A percentile compares a stretch with the other conserved stretches of the same genome.
Evolutionary conservation across 2,797 vertebrate genomes (phyloP).

Genomic region (Galaxias olidus): DNA sequence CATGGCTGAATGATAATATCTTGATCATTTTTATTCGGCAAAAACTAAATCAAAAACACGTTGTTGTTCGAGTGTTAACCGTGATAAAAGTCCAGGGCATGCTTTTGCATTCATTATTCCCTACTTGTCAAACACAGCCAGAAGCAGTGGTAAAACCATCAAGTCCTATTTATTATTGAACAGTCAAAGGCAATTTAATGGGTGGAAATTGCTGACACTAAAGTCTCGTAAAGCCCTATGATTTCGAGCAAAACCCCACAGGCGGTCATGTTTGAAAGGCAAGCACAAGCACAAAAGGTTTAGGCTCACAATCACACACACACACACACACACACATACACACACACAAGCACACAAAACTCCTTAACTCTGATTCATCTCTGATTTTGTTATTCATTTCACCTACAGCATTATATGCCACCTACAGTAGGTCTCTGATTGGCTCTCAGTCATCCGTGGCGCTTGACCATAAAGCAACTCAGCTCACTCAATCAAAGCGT

Average conservation of each 20-base stretch:
- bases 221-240: conserved; percentile 47
- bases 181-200: conserved; percentile 65
- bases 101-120: conserved; percentile 66
- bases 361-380: no score
- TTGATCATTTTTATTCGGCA: conserved; percentile 9
- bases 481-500: conserved; percentile 27
- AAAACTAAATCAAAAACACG: no score
- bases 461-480: conserved; percentile 28
- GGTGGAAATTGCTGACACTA: conserved; percentile 64
- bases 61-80: no score
- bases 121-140: conserved; percentile 63
- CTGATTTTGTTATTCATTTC: not conserved
- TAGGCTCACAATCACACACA: not conserved
- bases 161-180: conserved; percentile 78
- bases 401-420: not conserved
- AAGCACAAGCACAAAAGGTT: not conserved
- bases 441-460: conserved; percentile 19
- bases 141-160: conserved; percentile 66
- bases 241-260: conserved; percentile 42
- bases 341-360: not conserved
- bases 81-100: conserved; percentile 25
- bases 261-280: conserved; percentile 10
- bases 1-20: conserved; percentile 19
- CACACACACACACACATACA: no score
- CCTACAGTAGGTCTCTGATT: conserved; percentile 16